Percentiles rank a stretch among this genome's conserved stretches.
phyloP scores from a whole-genome alignment of 2,888 invertebrate species.

The Hyppa rectilinea region DNA sequence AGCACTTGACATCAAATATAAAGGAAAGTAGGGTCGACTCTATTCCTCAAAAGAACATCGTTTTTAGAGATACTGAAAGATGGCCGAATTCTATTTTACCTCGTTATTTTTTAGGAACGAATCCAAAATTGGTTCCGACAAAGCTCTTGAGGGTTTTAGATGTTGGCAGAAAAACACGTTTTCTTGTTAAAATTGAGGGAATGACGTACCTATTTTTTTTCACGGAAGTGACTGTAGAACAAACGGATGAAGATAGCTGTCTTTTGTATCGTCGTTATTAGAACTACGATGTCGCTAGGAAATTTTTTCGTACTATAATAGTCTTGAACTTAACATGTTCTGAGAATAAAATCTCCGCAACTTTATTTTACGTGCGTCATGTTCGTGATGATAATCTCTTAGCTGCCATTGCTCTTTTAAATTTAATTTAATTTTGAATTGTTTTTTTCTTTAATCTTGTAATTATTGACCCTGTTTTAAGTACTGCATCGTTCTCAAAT shows the following conservation, averaged over 20 bases:
- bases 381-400: no score
- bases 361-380: no score
- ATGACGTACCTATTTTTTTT: not conserved
- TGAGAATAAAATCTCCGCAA: no score
- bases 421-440: no score
- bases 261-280: no score
- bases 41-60: constrained; percentile 40
- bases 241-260: no score
- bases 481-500: no score
- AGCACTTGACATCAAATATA: constrained; percentile 44
- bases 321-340: no score
- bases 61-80: constrained; percentile 27
- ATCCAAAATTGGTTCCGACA: constrained; percentile 42
- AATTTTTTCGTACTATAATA: not conserved
- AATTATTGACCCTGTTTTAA: no score
- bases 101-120: constrained; percentile 40
- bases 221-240: not conserved
- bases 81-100: constrained; percentile 25
- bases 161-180: constrained; percentile 29
- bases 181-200: constrained; percentile 31
- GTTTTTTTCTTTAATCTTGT: no score
- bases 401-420: no score
- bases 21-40: constrained; percentile 32
- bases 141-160: constrained; percentile 44
- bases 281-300: not conserved